phyloP scores from a whole-genome alignment of 2,113 vertebrate species.

The Cyrtonyx montezumae region DNA sequence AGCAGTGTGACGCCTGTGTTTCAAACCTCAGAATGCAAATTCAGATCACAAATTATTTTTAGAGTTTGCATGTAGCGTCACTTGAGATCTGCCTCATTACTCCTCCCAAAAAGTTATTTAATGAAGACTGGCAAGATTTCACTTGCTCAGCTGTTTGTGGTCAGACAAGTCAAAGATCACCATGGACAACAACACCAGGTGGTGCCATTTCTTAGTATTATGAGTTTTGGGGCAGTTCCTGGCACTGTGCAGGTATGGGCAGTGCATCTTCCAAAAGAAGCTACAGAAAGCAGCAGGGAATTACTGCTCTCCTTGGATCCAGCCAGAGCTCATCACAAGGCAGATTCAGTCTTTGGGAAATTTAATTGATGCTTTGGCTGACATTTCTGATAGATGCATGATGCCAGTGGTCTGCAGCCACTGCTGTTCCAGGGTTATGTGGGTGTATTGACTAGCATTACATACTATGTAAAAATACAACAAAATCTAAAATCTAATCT shows the following conservation, averaged over 20 bases:
- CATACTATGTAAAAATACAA: background rate
- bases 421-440: background rate
- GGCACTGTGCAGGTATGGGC: background rate
- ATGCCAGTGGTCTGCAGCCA: background rate
- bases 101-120: background rate
- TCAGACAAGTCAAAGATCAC: background rate
- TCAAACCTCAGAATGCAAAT: background rate
- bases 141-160: background rate
- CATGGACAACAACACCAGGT: background rate
- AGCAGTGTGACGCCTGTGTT: background rate
- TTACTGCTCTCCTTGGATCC: background rate
- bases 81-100: background rate
- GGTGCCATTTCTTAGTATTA: background rate
- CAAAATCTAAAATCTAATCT: background rate
- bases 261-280: background rate
- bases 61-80: background rate
- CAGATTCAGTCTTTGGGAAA: background rate
- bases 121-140: background rate
- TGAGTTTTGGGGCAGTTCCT: background rate
- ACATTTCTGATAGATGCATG: background rate
- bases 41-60: background rate
- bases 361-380: background rate
- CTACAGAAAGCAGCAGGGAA: background rate
- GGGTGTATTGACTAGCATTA: background rate
- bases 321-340: background rate